Conservation (phyloP, 2,113 vertebrate genomes). For the Rhagologus leucostigma region DNA sequence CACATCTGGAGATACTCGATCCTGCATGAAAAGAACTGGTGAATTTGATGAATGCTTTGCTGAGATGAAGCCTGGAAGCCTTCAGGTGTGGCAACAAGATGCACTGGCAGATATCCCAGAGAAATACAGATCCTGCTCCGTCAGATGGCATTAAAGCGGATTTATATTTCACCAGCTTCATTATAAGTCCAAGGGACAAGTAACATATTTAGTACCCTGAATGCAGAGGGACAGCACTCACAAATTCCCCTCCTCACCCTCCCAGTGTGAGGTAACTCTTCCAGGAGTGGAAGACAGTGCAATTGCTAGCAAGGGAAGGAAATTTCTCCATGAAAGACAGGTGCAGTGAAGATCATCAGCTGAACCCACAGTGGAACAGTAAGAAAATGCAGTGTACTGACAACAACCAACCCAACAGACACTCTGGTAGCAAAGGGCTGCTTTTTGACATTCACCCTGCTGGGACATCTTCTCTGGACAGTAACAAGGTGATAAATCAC, state of each 20-base stretch:
- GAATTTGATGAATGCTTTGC: constrained; percentile 78
- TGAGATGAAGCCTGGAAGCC: constrained; percentile 68
- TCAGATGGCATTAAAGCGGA: neutral
- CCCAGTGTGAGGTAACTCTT: rapidly evolving
- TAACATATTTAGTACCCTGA: neutral
- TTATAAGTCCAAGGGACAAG: neutral
- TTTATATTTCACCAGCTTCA: neutral
- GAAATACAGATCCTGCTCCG: constrained; percentile 1
- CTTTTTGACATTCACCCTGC: neutral
- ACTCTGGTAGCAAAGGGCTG: neutral
- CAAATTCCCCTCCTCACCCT: neutral
- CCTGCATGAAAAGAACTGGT: constrained; percentile 76
- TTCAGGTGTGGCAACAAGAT: constrained; percentile 57
- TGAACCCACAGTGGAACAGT: neutral
- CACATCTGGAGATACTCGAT: constrained; percentile 76
- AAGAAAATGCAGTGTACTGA: neutral
- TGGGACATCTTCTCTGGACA: neutral
- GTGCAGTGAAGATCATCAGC: neutral
- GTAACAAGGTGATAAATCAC: constrained; percentile 21
- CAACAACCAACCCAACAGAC: neutral
- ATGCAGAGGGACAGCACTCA: neutral
- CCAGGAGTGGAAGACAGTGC: neutral
- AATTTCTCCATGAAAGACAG: neutral
- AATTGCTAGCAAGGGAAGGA: neutral
- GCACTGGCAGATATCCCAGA: neutral